These are phyloP conservation scores for Epinephelus moara DNA, from an alignment of 2,113 vertebrate genomes.

Conservation along the genomic window DNA sequence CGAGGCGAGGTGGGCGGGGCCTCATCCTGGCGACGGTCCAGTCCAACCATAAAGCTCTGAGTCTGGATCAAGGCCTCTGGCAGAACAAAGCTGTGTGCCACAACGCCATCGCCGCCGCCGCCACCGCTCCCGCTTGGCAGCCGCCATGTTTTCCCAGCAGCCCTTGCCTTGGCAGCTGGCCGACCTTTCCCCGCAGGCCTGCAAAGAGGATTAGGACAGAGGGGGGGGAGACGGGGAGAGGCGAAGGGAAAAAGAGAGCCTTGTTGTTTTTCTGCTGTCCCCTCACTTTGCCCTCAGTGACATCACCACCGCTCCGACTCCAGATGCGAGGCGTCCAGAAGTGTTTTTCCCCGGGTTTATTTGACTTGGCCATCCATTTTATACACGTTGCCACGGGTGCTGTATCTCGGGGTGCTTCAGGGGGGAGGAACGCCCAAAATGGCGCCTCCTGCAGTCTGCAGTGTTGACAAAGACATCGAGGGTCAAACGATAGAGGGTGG, in stretches of 20 bases:
- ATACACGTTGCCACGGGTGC: constrained; percentile 7
- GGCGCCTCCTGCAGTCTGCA: constrained; percentile 30
- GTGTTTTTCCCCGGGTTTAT: constrained; percentile 64
- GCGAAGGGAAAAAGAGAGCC: constrained; percentile 82
- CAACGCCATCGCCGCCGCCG: constrained; percentile 85
- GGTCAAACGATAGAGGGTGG: background rate
- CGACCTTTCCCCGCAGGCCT: constrained; percentile 90
- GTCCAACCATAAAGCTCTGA: constrained; percentile 67
- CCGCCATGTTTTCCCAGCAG: constrained; percentile 91
- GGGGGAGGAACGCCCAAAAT: background rate
- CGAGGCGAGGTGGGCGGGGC: constrained; percentile 15
- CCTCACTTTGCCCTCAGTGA: constrained; percentile 91
- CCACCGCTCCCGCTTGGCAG: constrained; percentile 89
- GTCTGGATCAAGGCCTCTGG: constrained; percentile 91
- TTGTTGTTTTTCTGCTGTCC: constrained; percentile 91
- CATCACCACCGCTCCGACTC: constrained; percentile 88
- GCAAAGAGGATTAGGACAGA: constrained; percentile 92
- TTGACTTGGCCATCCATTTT: constrained; percentile 59
- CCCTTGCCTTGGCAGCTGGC: constrained; percentile 91
- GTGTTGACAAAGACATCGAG: background rate
- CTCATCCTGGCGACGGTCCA: constrained; percentile 86
- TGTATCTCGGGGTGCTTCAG: background rate
- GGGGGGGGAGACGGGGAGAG: constrained; percentile 58
- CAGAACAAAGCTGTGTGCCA: constrained; percentile 94
- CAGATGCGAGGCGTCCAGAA: constrained; percentile 86